These are phyloP conservation scores for Heteromyza rotundicornis DNA, from an alignment of 2,888 invertebrate genomes.

Conservation along the genomic window DNA sequence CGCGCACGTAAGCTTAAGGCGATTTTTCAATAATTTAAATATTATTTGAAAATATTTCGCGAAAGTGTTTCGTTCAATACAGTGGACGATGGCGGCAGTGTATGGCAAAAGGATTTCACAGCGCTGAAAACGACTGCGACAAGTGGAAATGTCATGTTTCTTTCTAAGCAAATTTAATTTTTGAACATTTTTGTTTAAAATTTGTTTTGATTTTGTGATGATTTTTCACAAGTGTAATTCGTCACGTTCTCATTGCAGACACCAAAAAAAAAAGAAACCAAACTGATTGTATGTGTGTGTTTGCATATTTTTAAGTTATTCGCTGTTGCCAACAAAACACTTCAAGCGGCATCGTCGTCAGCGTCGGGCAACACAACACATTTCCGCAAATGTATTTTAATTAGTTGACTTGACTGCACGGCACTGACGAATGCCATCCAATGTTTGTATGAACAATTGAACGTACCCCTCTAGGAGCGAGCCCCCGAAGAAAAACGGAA, in stretches of 20 bases:
- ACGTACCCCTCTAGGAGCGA: not conserved
- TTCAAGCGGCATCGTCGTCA: no score
- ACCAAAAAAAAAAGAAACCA: no score
- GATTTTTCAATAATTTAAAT: not conserved
- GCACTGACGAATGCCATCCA: not conserved
- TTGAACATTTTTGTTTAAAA: no score
- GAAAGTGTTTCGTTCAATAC: not conserved
- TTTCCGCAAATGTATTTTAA: not conserved
- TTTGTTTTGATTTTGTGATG: constrained; percentile 30
- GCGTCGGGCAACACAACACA: not conserved
- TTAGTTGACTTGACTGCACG: not conserved
- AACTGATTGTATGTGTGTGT: not conserved
- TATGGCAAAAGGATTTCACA: no score
- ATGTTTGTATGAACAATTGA: not conserved
- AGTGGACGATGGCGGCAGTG: not conserved
- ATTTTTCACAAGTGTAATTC: not conserved
- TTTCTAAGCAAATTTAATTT: no score
- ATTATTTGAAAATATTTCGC: not conserved
- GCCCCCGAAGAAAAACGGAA: not conserved
- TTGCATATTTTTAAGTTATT: not conserved
- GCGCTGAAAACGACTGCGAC: no score
- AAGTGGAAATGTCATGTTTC: not conserved
- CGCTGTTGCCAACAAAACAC: not conserved
- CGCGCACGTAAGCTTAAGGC: not conserved
- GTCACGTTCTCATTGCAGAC: not conserved